A percentile compares a stretch with the other conserved stretches of the same genome.
phyloP scores from a whole-genome alignment of 1,140 invertebrate species.

The Adoxophyes honmai region DNA sequence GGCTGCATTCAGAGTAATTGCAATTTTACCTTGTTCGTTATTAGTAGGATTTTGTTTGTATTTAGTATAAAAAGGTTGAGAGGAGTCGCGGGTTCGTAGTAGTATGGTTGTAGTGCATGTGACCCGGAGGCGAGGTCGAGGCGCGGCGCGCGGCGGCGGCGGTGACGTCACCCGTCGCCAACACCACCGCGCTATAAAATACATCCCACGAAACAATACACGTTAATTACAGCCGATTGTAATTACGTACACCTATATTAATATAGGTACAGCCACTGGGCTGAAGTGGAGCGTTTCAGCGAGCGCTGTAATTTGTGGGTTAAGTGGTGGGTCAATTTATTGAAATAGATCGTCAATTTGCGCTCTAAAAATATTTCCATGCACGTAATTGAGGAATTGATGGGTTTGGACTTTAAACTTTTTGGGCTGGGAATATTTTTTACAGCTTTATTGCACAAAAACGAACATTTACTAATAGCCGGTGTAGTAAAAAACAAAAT shows the following conservation, averaged over 20 bases:
- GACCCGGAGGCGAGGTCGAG: conserved; percentile 45
- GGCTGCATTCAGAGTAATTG: background rate
- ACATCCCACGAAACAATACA: conserved; percentile 6
- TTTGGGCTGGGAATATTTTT: background rate
- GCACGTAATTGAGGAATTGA: background rate
- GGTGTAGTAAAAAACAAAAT: no score
- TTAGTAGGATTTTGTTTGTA: background rate
- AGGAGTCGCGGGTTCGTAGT: conserved; percentile 20
- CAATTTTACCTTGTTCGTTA: background rate
- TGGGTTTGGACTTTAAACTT: background rate
- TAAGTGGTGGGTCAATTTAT: background rate
- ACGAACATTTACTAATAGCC: no score
- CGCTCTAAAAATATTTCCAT: background rate
- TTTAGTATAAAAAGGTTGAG: conserved; percentile 22
- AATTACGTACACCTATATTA: background rate
- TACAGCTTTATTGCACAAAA: no score
- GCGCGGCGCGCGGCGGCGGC: conserved; percentile 20
- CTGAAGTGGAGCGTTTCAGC: background rate
- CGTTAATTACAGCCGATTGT: conserved; percentile 13
- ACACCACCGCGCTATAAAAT: conserved; percentile 8
- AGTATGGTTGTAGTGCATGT: no score
- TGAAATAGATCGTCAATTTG: no score
- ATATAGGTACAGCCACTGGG: background rate
- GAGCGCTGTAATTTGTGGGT: background rate
- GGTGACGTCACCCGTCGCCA: conserved; percentile 30